Base-by-base conservation (phyloP, 2,113 vertebrate genomes). In the Corythaixoides concolor region DNA sequence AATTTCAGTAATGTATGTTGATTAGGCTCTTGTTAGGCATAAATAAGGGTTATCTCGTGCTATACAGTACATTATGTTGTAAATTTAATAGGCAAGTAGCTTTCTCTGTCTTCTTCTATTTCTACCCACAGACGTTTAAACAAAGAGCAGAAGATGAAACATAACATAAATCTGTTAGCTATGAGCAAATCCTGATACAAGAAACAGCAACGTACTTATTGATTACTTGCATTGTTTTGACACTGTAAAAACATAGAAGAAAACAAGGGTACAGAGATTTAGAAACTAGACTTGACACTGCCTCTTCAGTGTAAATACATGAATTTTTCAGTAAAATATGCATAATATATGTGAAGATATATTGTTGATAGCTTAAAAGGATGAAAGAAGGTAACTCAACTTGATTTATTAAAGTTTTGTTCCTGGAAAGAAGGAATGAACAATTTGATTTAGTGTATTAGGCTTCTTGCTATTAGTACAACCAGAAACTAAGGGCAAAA, bases 1-100 rank as follows among this genome's bases (percentile, higher is more conserved):
- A 86, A 96, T 95, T 96, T 87, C 92, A 62, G 69, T 73, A 88
- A 87, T 37, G n/a, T 85, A 82, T 85, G 90, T 82, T 96, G 92
- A 94, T 96, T 93, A 88, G 74, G 53, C 89, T 91, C 93, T 97
- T 96, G 93, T 96, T 93, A 89, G 88, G 58, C 43, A 81, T 89
- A 93, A 93, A 95, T 79, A 85, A 95, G 53, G 27, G 45, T 94
- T 93, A 69, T 89, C 94, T 87, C 87, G 73, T 82, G 45, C 73
- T 89, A 19, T 87, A 69, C 12, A 72, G 88, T 79, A 53, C 30
- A 30, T 88, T 91, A 82, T 49, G 35, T 72, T 8, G 43, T 85
- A 88, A 75, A 39, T 81, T 87, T 82, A 89, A 73, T 49, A 72
- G 28, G 8, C 45, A 64, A 27, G 33, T 6, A 63, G 41, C 35